phyloP scores from a whole-genome alignment of 2,888 invertebrate species.

The Sialis lutaria region DNA sequence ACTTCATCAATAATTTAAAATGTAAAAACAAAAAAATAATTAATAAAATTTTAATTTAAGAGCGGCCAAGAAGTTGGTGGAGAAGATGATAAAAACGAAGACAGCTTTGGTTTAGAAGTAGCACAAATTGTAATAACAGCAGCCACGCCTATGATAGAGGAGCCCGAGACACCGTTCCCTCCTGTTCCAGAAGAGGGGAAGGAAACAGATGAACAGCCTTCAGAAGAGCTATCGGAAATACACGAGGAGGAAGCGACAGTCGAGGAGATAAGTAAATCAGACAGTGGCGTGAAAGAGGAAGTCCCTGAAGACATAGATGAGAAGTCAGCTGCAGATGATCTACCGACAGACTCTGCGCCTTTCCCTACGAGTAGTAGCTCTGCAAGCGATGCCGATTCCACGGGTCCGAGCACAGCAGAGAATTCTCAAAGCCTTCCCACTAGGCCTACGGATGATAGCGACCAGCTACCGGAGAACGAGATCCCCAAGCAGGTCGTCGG shows the following conservation, averaged over 20 bases:
- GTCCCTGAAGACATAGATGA: conserved; percentile 20
- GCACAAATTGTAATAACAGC: conserved; percentile 87
- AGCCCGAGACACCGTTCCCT: conserved; percentile 64
- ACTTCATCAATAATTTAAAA: not conserved
- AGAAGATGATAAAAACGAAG: conserved; percentile 22
- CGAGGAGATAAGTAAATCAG: conserved; percentile 9
- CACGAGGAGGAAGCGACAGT: conserved; percentile 15
- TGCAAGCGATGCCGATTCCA: conserved; percentile 46
- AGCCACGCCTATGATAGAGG: conserved; percentile 83
- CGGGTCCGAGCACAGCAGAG: conserved; percentile 42
- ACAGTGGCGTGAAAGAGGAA: conserved; percentile 9
- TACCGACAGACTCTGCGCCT: conserved; percentile 38
- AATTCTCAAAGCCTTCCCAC: conserved; percentile 36
- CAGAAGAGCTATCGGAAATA: conserved; percentile 8
- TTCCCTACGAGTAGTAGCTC: conserved; percentile 46
- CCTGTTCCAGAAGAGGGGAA: conserved; percentile 29
- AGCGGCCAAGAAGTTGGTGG: conserved; percentile 9
- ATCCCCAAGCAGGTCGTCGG: conserved; percentile 56
- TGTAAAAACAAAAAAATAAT: not conserved
- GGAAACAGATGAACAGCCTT: conserved; percentile 8
- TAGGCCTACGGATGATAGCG: conserved; percentile 23
- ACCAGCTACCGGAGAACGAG: conserved; percentile 25
- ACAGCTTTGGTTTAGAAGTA: conserved; percentile 52
- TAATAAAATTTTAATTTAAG: conserved; percentile 2
- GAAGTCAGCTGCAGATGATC: conserved; percentile 29